Percentiles rank a stretch among this genome's conserved stretches.
These are phyloP conservation scores for Phyllotis vaccarum DNA, from an alignment of 2,797 vertebrate genomes.

Conservation along the genomic window DNA sequence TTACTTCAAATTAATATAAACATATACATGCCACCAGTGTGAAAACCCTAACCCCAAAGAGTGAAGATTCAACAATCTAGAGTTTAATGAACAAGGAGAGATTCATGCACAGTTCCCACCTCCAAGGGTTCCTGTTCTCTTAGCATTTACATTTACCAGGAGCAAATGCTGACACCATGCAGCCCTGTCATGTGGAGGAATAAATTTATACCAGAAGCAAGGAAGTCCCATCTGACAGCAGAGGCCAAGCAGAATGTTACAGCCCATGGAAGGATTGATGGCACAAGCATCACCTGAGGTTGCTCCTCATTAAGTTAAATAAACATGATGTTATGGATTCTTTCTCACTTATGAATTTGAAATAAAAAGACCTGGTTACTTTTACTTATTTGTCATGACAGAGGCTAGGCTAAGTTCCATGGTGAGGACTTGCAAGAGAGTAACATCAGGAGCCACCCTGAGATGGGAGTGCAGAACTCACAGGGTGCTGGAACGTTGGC, in stretches of 20 bases:
- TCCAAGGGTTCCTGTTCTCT: neutral
- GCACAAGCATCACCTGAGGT: no score
- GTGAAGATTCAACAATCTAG: neutral
- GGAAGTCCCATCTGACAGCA: neutral
- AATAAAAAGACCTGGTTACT: neutral
- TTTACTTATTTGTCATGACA: neutral
- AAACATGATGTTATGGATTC: neutral
- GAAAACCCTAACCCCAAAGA: neutral
- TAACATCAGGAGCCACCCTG: neutral
- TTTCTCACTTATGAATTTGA: neutral
- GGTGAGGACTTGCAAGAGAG: neutral
- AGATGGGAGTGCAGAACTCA: neutral
- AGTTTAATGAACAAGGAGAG: neutral
- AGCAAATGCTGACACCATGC: neutral
- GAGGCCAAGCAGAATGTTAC: neutral
- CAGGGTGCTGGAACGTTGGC: neutral
- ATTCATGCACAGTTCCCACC: neutral
- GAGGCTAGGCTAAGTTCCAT: neutral
- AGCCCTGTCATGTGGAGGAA: neutral
- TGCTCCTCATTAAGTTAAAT: neutral
- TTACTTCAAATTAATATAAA: conserved; percentile 32
- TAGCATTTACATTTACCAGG: neutral
- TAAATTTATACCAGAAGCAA: neutral
- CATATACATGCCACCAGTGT: neutral
- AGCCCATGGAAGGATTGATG: neutral